Percentiles rank a stretch among this genome's conserved stretches.
phyloP scores from a whole-genome alignment of 2,888 invertebrate species.

The Rapana venosa region DNA sequence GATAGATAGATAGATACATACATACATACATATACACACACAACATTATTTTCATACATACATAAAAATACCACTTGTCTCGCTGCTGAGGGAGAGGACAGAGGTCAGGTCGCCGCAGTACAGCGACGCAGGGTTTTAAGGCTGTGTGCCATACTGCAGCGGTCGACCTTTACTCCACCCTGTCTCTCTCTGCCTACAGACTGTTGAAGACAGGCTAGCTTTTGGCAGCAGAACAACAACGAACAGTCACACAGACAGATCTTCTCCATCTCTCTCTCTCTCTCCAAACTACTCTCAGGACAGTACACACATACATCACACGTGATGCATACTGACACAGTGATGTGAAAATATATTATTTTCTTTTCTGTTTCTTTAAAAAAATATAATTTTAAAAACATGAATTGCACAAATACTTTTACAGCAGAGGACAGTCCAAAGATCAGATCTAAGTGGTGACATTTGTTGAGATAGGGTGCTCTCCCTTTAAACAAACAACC shows the following conservation, averaged over 20 bases:
- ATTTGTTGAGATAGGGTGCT: background rate
- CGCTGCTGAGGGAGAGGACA: background rate
- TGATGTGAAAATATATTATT: background rate
- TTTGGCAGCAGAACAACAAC: no score
- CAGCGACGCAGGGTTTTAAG: background rate
- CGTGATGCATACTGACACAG: background rate
- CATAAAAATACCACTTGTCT: slow-evolving; percentile 16
- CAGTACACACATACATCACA: background rate
- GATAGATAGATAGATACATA: no score
- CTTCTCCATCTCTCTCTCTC: no score
- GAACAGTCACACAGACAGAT: no score
- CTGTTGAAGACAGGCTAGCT: background rate
- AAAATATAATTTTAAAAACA: no score
- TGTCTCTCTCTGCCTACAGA: background rate
- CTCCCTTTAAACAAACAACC: background rate
- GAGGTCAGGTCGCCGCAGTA: background rate
- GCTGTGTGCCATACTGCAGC: background rate
- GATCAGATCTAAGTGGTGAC: slow-evolving; percentile 17
- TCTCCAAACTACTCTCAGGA: no score
- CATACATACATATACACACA: slow-evolving; percentile 81
- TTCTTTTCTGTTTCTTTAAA: no score
- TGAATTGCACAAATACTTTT: background rate
- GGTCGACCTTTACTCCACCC: background rate
- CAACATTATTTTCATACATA: no score
- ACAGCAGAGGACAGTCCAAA: background rate